phyloP scores from a whole-genome alignment of 1,140 invertebrate genomes.

The Mamestra configurata region DNA sequence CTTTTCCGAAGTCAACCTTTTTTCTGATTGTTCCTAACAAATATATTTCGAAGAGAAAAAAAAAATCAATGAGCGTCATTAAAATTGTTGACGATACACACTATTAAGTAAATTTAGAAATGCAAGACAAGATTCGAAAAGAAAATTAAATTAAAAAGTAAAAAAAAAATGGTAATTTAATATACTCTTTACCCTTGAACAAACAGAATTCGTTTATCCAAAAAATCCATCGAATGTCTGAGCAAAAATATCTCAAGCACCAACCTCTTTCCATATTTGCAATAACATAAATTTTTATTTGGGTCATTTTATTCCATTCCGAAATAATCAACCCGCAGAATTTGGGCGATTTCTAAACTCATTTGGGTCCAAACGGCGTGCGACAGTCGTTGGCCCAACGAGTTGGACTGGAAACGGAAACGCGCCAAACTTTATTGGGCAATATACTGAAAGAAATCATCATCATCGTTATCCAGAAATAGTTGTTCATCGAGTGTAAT shows the following conservation, averaged over 20 bases:
- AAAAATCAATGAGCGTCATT: no score
- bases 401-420: slow-evolving; percentile 22
- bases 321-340: slow-evolving; percentile 41
- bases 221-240: background rate
- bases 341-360: slow-evolving; percentile 45
- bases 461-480: slow-evolving; percentile 31
- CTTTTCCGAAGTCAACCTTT: no score
- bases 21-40: no score
- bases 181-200: background rate
- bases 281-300: slow-evolving; percentile 44
- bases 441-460: slow-evolving; percentile 27
- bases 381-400: slow-evolving; percentile 11
- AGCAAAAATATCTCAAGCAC: slow-evolving; percentile 1
- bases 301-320: slow-evolving; percentile 35
- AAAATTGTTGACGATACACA: no score
- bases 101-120: no score
- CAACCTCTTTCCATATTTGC: slow-evolving; percentile 37
- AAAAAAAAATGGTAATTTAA: no score
- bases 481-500: slow-evolving; percentile 26
- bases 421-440: slow-evolving; percentile 22
- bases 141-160: no score
- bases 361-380: slow-evolving; percentile 39
- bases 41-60: no score
- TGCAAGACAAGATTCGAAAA: no score
- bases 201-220: background rate